A percentile compares a stretch with the other conserved stretches of the same genome.
Conservation (phyloP, 2,888 invertebrate genomes). For the Brachypalpus laphriformis region DNA sequence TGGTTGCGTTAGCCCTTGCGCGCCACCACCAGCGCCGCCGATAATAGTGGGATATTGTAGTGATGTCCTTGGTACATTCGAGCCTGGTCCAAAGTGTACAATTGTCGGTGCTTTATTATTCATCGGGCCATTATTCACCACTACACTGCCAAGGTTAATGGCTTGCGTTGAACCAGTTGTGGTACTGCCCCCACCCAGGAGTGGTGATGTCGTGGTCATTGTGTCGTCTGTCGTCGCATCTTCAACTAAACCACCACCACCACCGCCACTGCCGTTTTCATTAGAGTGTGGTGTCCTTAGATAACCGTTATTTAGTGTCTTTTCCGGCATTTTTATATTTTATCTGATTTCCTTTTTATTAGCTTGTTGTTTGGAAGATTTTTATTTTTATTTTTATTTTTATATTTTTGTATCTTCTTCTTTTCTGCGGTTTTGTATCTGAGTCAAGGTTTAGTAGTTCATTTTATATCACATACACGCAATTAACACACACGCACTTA, state of each 20-base stretch:
- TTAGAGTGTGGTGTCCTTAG: slow-evolving; percentile 77
- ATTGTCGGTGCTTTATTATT: slow-evolving; percentile 81
- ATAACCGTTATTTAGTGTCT: slow-evolving; percentile 82
- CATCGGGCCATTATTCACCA: slow-evolving; percentile 64
- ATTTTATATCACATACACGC: slow-evolving; percentile 46
- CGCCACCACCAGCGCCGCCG: slow-evolving; percentile 74
- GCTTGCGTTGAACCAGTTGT: slow-evolving; percentile 63
- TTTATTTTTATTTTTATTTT: slow-evolving; percentile 10
- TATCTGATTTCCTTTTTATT: slow-evolving; percentile 55
- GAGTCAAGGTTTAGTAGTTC: slow-evolving; percentile 56
- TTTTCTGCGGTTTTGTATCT: not conserved
- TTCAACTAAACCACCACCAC: slow-evolving; percentile 54
- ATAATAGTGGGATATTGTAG: slow-evolving; percentile 75
- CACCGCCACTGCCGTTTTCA: slow-evolving; percentile 71
- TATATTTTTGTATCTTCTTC: slow-evolving; percentile 5
- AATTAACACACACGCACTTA: slow-evolving; percentile 17
- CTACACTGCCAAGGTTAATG: slow-evolving; percentile 53
- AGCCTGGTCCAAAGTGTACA: slow-evolving; percentile 78
- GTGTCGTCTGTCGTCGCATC: slow-evolving; percentile 76
- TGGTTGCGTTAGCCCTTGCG: slow-evolving; percentile 66
- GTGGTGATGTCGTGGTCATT: slow-evolving; percentile 72
- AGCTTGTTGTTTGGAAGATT: slow-evolving; percentile 3
- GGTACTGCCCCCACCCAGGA: slow-evolving; percentile 68
- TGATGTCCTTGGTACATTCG: slow-evolving; percentile 75
- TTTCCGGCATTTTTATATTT: slow-evolving; percentile 76